Evolutionary conservation across 2,888 invertebrate species (phyloP).

Genomic region (Leptopilina myrica): DNA sequence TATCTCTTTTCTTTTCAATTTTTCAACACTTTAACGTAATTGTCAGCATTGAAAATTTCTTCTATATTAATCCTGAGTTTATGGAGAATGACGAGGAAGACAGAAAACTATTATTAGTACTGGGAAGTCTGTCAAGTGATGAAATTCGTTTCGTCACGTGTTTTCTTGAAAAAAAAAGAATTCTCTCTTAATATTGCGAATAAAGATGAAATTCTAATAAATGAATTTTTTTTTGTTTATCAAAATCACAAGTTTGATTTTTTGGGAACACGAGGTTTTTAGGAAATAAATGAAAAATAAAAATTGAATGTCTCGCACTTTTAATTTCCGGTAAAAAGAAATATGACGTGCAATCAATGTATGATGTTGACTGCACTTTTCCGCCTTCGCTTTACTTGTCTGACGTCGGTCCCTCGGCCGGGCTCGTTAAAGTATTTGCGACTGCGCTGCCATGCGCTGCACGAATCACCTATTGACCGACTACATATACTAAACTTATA

Average conservation of each 20-base stretch:
- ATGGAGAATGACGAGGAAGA: background rate
- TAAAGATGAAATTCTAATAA: background rate
- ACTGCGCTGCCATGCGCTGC: constrained; percentile 74
- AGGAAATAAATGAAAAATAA: too few species aligned
- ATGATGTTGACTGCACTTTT: constrained; percentile 37
- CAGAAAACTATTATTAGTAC: background rate
- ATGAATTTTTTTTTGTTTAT: too few species aligned
- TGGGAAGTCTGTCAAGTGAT: background rate
- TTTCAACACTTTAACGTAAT: background rate
- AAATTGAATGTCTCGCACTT: background rate
- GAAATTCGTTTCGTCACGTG: constrained; percentile 31
- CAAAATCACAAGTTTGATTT: too few species aligned
- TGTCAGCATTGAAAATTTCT: constrained; percentile 1
- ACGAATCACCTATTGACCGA: constrained; percentile 74
- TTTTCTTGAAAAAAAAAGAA: background rate
- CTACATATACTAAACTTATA: constrained; percentile 55
- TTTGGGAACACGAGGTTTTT: background rate
- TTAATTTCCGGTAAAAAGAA: constrained; percentile 3
- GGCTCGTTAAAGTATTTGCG: constrained; percentile 64
- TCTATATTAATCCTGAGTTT: background rate
- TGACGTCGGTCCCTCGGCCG: constrained; percentile 52
- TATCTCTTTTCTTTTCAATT: constrained; percentile 1
- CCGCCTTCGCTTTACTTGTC: constrained; percentile 49
- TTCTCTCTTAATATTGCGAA: background rate
- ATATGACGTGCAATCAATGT: background rate